Conservation (phyloP, 2,113 vertebrate genomes). For the Neoarius graeffei region DNA sequence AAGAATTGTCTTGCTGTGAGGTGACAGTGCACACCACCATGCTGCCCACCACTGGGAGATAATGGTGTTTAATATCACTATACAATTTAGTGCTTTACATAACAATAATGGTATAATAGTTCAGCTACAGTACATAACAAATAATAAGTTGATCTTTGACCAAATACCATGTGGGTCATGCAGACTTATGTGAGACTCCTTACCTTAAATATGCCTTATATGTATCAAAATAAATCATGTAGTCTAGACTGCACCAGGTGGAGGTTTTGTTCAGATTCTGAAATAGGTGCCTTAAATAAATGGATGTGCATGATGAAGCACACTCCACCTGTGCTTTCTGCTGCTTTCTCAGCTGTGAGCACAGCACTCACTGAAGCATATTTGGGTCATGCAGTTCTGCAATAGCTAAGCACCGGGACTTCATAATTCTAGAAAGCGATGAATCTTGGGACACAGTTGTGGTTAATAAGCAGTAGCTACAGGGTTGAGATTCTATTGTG, state of each 20-base stretch:
- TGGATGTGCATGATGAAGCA: constrained; percentile 41
- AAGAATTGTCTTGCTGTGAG: too few species aligned
- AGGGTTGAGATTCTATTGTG: background rate
- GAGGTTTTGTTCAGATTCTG: constrained; percentile 35
- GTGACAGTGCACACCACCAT: too few species aligned
- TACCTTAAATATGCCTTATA: constrained; percentile 1
- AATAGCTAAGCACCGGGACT: constrained; percentile 33
- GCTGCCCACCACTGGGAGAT: background rate
- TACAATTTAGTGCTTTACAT: background rate
- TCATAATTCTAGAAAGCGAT: constrained; percentile 21
- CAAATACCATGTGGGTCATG: background rate
- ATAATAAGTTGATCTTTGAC: background rate
- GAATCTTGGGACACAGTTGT: constrained; percentile 5
- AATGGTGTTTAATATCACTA: background rate
- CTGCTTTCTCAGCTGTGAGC: constrained; percentile 48
- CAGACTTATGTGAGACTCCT: background rate
- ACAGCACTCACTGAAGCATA: constrained; percentile 41
- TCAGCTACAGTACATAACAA: background rate
- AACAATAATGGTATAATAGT: too few species aligned
- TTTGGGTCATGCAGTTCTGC: constrained; percentile 46
- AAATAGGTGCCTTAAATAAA: constrained; percentile 43
- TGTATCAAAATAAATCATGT: constrained; percentile 11
- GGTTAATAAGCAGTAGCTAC: constrained; percentile 31
- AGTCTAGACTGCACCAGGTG: constrained; percentile 37
- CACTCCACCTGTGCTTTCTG: constrained; percentile 41